Conservation (phyloP, 2,888 invertebrate species). For the Folsomia candida region DNA sequence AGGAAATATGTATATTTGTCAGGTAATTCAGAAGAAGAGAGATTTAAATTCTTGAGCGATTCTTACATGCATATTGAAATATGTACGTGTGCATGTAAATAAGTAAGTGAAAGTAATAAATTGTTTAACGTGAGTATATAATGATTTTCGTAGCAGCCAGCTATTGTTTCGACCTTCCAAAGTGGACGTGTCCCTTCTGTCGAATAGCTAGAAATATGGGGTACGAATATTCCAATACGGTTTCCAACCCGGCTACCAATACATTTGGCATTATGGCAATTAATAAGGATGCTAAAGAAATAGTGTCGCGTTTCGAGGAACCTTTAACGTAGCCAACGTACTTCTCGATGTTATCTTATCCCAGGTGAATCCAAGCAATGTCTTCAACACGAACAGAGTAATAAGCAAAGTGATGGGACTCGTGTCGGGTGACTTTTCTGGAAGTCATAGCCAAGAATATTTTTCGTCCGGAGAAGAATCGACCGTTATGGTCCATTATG, state of each 20-base stretch:
- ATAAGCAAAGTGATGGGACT: too few species aligned
- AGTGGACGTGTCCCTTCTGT: background rate
- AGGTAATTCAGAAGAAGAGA: too few species aligned
- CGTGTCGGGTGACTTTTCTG: too few species aligned
- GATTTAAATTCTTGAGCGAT: too few species aligned
- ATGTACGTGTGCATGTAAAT: too few species aligned
- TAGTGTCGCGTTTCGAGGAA: background rate
- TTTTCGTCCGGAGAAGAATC: background rate
- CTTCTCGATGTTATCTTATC: background rate
- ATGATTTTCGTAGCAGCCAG: background rate
- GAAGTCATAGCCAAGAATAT: too few species aligned
- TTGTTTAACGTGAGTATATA: too few species aligned
- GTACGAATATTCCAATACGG: background rate
- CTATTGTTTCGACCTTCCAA: background rate
- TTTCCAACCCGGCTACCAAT: background rate
- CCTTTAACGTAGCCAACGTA: background rate
- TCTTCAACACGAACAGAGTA: too few species aligned
- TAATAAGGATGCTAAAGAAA: background rate
- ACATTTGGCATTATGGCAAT: background rate
- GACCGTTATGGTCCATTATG: background rate
- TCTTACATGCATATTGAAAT: too few species aligned
- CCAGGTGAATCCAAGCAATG: too few species aligned
- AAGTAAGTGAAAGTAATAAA: too few species aligned
- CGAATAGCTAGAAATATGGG: background rate
- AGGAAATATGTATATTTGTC: background rate